These are phyloP conservation scores for Penaeus indicus DNA, from an alignment of 1,140 invertebrate species.

Conservation along the genomic window DNA sequence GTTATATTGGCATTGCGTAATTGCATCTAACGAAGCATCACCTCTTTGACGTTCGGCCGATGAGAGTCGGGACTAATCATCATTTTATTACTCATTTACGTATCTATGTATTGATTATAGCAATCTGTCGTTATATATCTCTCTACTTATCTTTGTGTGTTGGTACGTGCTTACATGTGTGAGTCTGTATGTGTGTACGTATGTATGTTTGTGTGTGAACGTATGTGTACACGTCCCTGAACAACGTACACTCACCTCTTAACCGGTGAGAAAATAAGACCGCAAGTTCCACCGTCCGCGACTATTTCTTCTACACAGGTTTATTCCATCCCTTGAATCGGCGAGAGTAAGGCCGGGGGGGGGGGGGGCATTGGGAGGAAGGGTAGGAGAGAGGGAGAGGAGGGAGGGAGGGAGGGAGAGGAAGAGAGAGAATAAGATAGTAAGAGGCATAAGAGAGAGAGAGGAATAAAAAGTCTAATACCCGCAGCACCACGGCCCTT, in stretches of 20 bases:
- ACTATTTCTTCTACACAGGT: background rate
- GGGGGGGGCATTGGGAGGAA: background rate
- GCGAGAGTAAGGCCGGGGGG: background rate
- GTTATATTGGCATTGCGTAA: no score
- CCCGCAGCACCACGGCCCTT: background rate
- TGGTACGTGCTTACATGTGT: no score
- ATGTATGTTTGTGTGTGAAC: constrained; percentile 4
- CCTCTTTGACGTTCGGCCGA: no score
- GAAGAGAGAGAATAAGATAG: background rate
- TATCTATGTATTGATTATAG: no score
- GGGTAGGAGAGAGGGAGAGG: background rate
- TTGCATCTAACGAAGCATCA: no score
- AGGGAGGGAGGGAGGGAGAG: constrained; percentile 5
- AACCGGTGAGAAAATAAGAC: background rate
- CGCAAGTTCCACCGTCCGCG: no score
- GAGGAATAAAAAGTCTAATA: background rate
- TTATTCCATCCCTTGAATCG: background rate
- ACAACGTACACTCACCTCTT: background rate
- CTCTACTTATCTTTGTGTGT: constrained; percentile 4
- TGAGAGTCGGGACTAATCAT: no score
- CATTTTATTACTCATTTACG: no score
- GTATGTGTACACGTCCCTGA: background rate
- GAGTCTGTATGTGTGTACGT: background rate
- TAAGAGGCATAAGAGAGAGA: background rate
- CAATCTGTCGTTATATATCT: background rate